phyloP scores from a whole-genome alignment of 2,113 vertebrate species.

The Elachura formosa region DNA sequence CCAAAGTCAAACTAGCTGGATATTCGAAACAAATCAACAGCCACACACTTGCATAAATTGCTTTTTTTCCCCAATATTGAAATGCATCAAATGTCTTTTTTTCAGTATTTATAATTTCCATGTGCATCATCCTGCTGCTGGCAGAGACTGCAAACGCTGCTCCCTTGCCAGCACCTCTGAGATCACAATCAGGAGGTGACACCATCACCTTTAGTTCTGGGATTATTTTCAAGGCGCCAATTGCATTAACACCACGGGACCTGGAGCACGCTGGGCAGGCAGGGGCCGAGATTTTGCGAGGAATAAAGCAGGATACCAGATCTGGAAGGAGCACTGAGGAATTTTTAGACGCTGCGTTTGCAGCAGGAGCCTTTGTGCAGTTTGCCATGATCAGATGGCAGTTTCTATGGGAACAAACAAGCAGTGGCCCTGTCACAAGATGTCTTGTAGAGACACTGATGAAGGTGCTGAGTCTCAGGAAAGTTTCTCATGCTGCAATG shows the following conservation, averaged over 20 bases:
- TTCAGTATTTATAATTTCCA: neutral
- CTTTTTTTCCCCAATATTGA: neutral
- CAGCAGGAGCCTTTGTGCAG: neutral
- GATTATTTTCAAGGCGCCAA: neutral
- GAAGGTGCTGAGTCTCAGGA: neutral
- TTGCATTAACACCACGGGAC: accelerated
- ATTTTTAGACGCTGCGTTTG: neutral
- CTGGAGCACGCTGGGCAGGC: accelerated
- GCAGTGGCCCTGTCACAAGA: neutral
- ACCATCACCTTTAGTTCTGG: neutral
- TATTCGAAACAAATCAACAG: neutral
- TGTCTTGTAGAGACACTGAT: neutral
- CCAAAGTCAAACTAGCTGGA: neutral
- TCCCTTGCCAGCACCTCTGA: neutral
- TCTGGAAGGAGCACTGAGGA: neutral
- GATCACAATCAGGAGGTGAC: neutral
- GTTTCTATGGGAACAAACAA: slow-evolving; percentile 64
- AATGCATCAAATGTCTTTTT: neutral
- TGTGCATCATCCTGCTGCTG: neutral
- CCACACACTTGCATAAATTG: neutral
- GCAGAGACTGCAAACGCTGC: neutral
- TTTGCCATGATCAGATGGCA: neutral
- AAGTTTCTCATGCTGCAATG: neutral
- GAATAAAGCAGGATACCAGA: neutral
- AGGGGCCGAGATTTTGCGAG: neutral